These are phyloP conservation scores for Parnassius glacialis DNA, from an alignment of 2,888 invertebrate genomes.

Conservation along the genomic window DNA sequence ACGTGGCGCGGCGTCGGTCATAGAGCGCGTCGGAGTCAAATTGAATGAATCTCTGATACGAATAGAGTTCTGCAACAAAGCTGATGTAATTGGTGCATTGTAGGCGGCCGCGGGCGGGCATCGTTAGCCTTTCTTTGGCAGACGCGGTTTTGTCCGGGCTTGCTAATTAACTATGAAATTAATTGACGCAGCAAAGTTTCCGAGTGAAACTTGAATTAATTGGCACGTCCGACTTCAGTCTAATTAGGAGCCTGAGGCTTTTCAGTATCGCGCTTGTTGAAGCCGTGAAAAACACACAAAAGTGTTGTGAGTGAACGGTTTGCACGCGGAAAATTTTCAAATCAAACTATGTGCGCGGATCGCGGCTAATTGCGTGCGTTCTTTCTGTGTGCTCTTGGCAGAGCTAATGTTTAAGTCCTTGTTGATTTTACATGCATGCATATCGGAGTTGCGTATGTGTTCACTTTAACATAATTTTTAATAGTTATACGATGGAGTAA, in stretches of 20 bases:
- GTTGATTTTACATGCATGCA: conserved; percentile 17
- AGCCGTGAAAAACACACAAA: conserved; percentile 77
- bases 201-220: conserved; percentile 81
- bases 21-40: conserved; percentile 34
- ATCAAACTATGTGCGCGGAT: conserved; percentile 39
- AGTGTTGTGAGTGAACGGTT: conserved; percentile 67
- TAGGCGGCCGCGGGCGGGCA: conserved; percentile 64
- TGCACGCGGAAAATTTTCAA: conserved; percentile 44
- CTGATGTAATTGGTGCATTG: conserved; percentile 75
- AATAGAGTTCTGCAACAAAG: conserved; percentile 55
- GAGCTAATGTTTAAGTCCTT: conserved; percentile 12
- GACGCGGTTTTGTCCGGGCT: conserved; percentile 73
- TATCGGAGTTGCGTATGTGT: conserved; percentile 11
- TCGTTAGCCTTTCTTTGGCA: conserved; percentile 77
- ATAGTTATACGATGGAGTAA: too few species aligned
- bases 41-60: conserved; percentile 48
- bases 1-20: conserved; percentile 44
- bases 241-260: conserved; percentile 80
- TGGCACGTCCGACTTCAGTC: conserved; percentile 80
- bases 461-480: too few species aligned
- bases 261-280: conserved; percentile 75
- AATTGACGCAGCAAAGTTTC: conserved; percentile 81
- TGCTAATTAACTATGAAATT: conserved; percentile 82
- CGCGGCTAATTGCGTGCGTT: conserved; percentile 45
- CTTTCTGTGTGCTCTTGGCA: conserved; percentile 29